Percentiles rank a stretch among this genome's conserved stretches.
These are phyloP conservation scores for Columba guinea DNA, from an alignment of 2,797 vertebrate genomes.

Conservation along the genomic window DNA sequence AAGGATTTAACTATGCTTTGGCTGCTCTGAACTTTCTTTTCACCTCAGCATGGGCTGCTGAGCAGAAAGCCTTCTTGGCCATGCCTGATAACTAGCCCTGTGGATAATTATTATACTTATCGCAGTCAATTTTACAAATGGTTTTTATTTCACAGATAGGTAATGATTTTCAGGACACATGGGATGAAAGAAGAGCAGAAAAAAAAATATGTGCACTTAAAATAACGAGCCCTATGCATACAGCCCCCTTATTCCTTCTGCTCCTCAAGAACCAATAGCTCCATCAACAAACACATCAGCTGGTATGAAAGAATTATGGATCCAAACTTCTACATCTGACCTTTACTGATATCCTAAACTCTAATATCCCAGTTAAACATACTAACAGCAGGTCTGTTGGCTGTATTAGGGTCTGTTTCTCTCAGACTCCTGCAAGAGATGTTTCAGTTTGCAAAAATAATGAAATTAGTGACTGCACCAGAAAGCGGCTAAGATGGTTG, in stretches of 20 bases:
- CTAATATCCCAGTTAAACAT: background rate
- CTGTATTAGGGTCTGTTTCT: background rate
- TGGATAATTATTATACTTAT: background rate
- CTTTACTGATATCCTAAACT: background rate
- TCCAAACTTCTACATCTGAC: background rate
- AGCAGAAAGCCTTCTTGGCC: background rate
- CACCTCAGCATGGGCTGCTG: background rate
- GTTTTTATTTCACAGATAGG: background rate
- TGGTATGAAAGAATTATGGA: background rate
- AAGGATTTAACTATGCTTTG: background rate
- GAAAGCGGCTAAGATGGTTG: background rate
- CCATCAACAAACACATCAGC: background rate
- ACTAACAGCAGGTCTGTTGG: background rate
- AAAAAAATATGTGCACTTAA: background rate
- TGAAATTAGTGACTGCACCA: background rate
- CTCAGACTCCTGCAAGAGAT: background rate
- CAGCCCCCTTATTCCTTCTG: background rate
- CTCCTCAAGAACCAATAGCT: background rate
- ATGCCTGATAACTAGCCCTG: background rate
- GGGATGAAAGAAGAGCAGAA: background rate
- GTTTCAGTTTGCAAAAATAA: background rate
- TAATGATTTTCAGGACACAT: background rate
- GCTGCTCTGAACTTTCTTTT: background rate
- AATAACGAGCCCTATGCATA: background rate
- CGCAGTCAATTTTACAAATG: background rate